Evolutionary conservation across 2,113 vertebrate genomes (phyloP), one percentile per base, ranked within the genome.

Genomic region (Raphicerus campestris): DNA sequence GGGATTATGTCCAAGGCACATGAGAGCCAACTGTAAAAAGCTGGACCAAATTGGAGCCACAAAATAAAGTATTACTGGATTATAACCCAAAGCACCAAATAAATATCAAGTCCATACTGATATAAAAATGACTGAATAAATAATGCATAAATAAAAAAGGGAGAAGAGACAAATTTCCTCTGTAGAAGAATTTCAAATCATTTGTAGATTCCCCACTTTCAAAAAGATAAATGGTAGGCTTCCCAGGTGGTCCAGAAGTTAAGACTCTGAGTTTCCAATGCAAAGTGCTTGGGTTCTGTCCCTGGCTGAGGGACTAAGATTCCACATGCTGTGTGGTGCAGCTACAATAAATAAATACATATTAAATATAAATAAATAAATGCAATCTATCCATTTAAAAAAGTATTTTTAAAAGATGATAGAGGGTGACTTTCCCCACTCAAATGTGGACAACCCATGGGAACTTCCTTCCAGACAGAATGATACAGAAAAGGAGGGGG

Each of bases 401-500:
- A 73, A 73, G 35, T 73, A 6, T 39, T 70, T 70, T 39, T 13
- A 13, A 73, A 73, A 73, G 22, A 73, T 39, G 35, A 73, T 39
- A 73, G 22, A 55, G 1, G 1, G 0, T 39, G 85, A 83, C 17
- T 39, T 73, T n/a, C 17, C 30, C 78, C 10, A 91, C 2, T 55
- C 32, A 66, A 84, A 22, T 10, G 15, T 0, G 4, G 19, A 39
- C 35, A 6, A 30, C 1, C 19, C 5, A 7, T 20, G 1, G 2
- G 17, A 61, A 88, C 55, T n/a, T 53, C n/a, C 6, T 87, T 84
- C 30, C 35, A 63, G 77, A 51, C 20, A 66, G 17, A 10, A 28
- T 1, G 14, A 8, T 17, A 10, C 35, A 26, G 39, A 28, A 70
- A 42, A 0, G 10, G 32, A 16, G 2, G 3, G 20, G 3, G 1